These are phyloP conservation scores for Hylaeus volcanicus DNA, from an alignment of 1,140 invertebrate genomes.

Conservation along the genomic window DNA sequence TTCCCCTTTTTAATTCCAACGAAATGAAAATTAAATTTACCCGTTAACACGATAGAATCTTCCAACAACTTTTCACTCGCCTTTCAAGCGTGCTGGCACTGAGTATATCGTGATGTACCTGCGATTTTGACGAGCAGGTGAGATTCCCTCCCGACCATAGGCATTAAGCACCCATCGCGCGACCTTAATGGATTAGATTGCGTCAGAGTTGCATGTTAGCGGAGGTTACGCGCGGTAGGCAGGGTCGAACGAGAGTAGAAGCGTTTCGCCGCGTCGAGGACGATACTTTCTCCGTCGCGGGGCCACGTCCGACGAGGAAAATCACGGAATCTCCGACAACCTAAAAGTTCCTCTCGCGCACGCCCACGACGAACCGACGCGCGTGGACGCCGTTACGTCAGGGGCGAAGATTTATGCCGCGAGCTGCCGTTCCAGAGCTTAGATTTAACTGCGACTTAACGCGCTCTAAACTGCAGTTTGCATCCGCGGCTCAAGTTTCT, in stretches of 20 bases:
- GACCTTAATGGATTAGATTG: background rate
- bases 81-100: too few relatives aligned
- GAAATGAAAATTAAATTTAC: too few relatives aligned
- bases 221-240: background rate
- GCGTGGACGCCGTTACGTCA: constrained; percentile 12
- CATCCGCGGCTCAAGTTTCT: constrained; percentile 15
- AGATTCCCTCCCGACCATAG: too few relatives aligned
- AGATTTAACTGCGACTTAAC: constrained; percentile 49
- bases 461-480: constrained; percentile 41
- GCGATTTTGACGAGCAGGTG: too few relatives aligned
- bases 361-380: background rate
- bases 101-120: too few relatives aligned
- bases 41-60: too few relatives aligned
- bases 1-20: too few relatives aligned
- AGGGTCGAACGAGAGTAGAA: background rate
- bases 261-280: background rate
- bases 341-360: background rate
- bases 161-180: too few relatives aligned
- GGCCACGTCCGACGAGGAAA: background rate
- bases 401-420: constrained; percentile 26
- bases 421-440: constrained; percentile 9
- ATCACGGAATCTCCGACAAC: constrained; percentile 5
- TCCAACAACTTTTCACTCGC: too few relatives aligned
- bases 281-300: background rate
- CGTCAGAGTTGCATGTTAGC: background rate